These are phyloP conservation scores for Zaprionus taronus DNA, from an alignment of 1,140 invertebrate genomes.

Conservation along the genomic window DNA sequence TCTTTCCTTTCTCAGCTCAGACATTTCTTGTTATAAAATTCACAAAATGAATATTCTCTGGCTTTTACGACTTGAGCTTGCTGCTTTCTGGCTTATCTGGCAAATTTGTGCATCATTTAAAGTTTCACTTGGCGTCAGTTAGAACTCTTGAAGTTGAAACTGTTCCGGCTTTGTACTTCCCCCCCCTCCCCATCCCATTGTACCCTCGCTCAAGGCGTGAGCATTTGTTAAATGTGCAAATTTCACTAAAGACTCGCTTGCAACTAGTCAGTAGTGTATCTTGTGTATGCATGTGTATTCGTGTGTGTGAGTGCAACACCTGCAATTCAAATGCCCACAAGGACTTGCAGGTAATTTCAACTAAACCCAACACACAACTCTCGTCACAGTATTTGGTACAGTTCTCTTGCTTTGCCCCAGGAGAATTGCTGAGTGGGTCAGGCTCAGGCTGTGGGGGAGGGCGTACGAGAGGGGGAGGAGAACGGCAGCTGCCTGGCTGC, in stretches of 20 bases:
- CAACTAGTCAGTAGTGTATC: conserved; percentile 7
- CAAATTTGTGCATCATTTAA: conserved; percentile 7
- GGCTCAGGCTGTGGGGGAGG: conserved; percentile 6
- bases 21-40: conserved; percentile 9
- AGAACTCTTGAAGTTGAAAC: background rate
- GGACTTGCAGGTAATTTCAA: conserved; percentile 75
- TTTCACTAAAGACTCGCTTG: conserved; percentile 3
- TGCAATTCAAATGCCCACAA: conserved; percentile 60
- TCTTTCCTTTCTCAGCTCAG: background rate
- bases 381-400: conserved; percentile 29
- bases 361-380: conserved; percentile 60
- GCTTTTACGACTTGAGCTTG: background rate
- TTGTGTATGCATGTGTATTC: background rate
- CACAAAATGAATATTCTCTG: conserved; percentile 6
- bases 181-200: background rate
- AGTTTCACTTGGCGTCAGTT: background rate
- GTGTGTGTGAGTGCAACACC: conserved; percentile 6
- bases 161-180: background rate
- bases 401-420: conserved; percentile 17
- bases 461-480: too few species aligned
- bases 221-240: conserved; percentile 1
- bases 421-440: conserved; percentile 42
- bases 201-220: background rate
- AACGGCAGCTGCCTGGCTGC: conserved; percentile 27
- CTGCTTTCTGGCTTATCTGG: conserved; percentile 12